Conservation (phyloP, 2,888 invertebrate species). For the Tipula vernalis region DNA sequence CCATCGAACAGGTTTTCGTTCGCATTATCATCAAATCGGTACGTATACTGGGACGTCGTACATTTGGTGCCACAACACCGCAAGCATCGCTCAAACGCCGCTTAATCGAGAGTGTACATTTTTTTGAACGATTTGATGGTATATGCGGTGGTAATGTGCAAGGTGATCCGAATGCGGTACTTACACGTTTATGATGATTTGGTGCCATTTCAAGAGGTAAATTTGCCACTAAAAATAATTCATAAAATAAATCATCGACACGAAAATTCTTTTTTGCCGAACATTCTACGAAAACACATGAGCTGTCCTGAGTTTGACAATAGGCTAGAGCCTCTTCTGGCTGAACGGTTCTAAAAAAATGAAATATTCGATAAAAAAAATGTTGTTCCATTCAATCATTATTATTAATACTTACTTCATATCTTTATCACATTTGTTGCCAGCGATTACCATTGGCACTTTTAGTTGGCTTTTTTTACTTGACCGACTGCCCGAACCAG, state of each 20-base stretch:
- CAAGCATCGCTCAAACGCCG: constrained; percentile 74
- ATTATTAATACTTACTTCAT: constrained; percentile 44
- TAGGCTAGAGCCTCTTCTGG: constrained; percentile 66
- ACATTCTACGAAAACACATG: constrained; percentile 68
- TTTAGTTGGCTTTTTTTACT: constrained; percentile 48
- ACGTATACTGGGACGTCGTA: constrained; percentile 71
- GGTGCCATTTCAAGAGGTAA: constrained; percentile 82
- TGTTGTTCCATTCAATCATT: neutral
- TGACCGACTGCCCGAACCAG: constrained; percentile 43
- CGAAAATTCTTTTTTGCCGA: constrained; percentile 71
- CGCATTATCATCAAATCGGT: constrained; percentile 83
- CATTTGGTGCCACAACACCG: constrained; percentile 81
- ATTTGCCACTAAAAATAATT: constrained; percentile 69
- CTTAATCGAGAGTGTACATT: constrained; percentile 69
- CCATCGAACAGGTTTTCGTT: constrained; percentile 64
- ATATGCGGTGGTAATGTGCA: constrained; percentile 59
- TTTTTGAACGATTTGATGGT: constrained; percentile 52
- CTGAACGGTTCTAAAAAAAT: constrained; percentile 51
- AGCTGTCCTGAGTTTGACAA: constrained; percentile 60
- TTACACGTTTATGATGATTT: constrained; percentile 71
- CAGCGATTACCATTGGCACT: constrained; percentile 78
- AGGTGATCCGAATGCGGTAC: constrained; percentile 61
- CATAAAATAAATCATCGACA: constrained; percentile 74
- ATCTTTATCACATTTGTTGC: constrained; percentile 77
- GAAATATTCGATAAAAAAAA: neutral